Conservation (phyloP, 1,140 invertebrate species). For the Zaprionus africanus region DNA sequence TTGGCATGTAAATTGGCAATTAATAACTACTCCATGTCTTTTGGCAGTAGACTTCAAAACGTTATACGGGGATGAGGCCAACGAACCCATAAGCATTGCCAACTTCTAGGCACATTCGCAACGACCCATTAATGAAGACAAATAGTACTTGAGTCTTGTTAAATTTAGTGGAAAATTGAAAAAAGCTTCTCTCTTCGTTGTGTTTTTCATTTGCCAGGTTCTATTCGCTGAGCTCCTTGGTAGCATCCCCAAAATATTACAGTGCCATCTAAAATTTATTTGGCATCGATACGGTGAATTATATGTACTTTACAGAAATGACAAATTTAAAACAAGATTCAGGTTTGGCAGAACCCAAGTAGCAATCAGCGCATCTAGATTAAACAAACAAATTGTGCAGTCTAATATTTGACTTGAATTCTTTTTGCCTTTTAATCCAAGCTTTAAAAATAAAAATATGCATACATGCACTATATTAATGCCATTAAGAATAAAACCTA, state of each 20-base stretch:
- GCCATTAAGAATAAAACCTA: constrained; percentile 68
- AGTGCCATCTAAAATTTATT: constrained; percentile 72
- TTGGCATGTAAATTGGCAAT: constrained; percentile 83
- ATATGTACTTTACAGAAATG: constrained; percentile 52
- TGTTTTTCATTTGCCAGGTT: constrained; percentile 29
- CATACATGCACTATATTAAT: too few species aligned
- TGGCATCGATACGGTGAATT: constrained; percentile 67
- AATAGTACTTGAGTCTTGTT: constrained; percentile 78
- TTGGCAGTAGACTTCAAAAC: constrained; percentile 73
- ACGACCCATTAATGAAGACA: constrained; percentile 77
- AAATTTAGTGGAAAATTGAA: constrained; percentile 84
- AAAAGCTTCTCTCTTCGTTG: constrained; percentile 64
- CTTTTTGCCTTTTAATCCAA: too few species aligned
- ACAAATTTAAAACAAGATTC: constrained; percentile 51
- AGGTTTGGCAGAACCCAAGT: constrained; percentile 19
- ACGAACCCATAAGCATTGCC: constrained; percentile 62
- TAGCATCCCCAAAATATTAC: constrained; percentile 67
- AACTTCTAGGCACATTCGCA: constrained; percentile 74
- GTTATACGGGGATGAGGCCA: constrained; percentile 49
- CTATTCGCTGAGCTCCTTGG: constrained; percentile 49
- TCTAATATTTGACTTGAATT: too few species aligned
- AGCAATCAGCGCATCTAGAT: too few species aligned
- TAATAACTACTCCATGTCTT: constrained; percentile 83
- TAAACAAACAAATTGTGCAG: too few species aligned
- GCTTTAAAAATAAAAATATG: too few species aligned